A percentile compares a stretch with the other conserved stretches of the same genome.
phyloP scores from a whole-genome alignment of 2,888 invertebrate species.

The Megaustenia siamemsis region DNA sequence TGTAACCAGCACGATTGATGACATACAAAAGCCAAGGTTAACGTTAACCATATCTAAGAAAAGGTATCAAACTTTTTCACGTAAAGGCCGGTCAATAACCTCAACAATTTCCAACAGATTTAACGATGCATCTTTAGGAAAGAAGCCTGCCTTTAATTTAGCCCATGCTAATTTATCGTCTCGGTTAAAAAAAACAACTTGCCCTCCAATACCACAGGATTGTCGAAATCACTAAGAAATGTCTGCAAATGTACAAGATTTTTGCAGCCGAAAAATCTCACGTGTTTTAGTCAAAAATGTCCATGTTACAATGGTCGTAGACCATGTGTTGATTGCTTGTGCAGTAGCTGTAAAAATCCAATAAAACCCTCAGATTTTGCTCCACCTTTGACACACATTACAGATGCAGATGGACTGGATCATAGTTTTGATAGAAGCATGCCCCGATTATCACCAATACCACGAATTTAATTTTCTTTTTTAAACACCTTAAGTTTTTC shows the following conservation, averaged over 20 bases:
- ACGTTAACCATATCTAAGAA: conserved; percentile 50
- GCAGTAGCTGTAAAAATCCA: conserved; percentile 95
- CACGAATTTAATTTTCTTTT: conserved; percentile 42
- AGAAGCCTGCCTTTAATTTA: not conserved
- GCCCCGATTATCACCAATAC: conserved; percentile 58
- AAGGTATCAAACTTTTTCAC: conserved; percentile 31
- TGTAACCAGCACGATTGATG: conserved; percentile 25
- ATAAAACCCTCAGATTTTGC: conserved; percentile 57
- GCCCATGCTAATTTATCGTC: not conserved
- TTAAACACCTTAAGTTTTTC: no score
- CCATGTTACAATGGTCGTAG: conserved; percentile 95
- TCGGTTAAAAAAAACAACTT: not conserved
- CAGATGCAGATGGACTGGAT: conserved; percentile 46
- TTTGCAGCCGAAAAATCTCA: conserved; percentile 92
- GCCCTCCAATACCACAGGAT: not conserved
- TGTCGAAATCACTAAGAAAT: not conserved
- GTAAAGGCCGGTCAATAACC: not conserved
- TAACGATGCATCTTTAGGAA: not conserved
- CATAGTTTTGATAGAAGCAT: conserved; percentile 54
- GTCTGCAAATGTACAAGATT: conserved; percentile 94
- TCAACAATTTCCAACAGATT: not conserved
- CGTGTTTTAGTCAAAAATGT: conserved; percentile 95
- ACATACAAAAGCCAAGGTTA: conserved; percentile 33
- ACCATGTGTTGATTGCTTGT: conserved; percentile 93
- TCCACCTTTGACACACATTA: conserved; percentile 48